Evolutionary conservation across 2,888 invertebrate genomes (phyloP).

Genomic region (Brachypalpus laphriformis): DNA sequence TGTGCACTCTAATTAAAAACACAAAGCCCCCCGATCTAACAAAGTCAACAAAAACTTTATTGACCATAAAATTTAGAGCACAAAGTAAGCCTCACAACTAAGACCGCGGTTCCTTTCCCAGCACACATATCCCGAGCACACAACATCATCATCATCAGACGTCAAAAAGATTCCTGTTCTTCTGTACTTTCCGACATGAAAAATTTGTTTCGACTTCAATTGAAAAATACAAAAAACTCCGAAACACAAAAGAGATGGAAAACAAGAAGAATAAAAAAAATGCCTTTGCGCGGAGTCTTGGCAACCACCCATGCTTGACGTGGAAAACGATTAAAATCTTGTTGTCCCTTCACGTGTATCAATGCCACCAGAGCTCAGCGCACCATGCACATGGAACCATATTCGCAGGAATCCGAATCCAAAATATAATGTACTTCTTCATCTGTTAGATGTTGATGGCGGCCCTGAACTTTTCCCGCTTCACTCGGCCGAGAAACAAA

Average conservation of each 20-base stretch:
- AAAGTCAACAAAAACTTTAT: slow-evolving; percentile 55
- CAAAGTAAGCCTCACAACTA: slow-evolving; percentile 2
- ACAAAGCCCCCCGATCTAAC: neutral
- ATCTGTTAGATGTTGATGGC: neutral
- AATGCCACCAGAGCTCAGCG: slow-evolving; percentile 9
- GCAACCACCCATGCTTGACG: slow-evolving; percentile 70
- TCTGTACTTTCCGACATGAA: neutral
- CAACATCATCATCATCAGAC: slow-evolving; percentile 19
- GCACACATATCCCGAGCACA: no score
- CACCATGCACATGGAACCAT: slow-evolving; percentile 12
- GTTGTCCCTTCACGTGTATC: slow-evolving; percentile 68
- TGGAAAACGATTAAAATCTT: slow-evolving; percentile 69
- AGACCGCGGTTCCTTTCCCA: neutral
- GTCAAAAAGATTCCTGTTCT: neutral
- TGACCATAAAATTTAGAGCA: slow-evolving; percentile 67
- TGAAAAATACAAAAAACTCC: neutral
- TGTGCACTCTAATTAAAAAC: slow-evolving; percentile 38
- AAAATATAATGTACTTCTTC: neutral
- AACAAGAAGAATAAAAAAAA: slow-evolving; percentile 22
- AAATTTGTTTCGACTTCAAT: slow-evolving; percentile 33
- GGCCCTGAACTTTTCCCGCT: slow-evolving; percentile 34
- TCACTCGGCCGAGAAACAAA: slow-evolving; percentile 31
- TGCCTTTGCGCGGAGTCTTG: slow-evolving; percentile 25
- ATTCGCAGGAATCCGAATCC: slow-evolving; percentile 37
- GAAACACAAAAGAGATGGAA: neutral